Conservation (phyloP, 2,797 vertebrate genomes). For the Antennarius maculatus region DNA sequence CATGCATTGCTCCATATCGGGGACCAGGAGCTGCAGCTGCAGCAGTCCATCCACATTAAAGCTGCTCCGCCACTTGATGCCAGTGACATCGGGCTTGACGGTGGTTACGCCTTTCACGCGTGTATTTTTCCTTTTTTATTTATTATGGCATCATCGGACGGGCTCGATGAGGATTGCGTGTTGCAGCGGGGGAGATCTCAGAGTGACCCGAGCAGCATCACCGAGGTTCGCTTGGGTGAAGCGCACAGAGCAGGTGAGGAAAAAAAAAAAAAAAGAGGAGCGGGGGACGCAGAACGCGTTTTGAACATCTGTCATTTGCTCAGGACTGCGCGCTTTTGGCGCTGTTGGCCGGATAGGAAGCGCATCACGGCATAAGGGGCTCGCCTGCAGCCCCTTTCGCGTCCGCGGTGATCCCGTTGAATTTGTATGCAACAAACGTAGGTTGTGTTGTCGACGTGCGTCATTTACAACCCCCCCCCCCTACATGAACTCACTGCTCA, state of each 20-base stretch:
- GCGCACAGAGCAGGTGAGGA: constrained; percentile 85
- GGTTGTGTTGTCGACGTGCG: constrained; percentile 55
- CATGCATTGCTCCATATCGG: constrained; percentile 49
- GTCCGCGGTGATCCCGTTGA: constrained; percentile 26
- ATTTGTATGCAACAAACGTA: constrained; percentile 48
- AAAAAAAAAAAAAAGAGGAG: constrained; percentile 4
- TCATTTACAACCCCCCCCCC: constrained; percentile 33
- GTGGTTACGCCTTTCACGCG: constrained; percentile 37
- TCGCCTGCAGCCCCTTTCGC: constrained; percentile 7
- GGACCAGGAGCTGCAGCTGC: constrained; percentile 65
- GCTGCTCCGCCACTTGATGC: constrained; percentile 62
- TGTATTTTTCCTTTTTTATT: constrained; percentile 4
- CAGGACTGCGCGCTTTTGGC: not conserved
- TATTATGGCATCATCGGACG: constrained; percentile 90
- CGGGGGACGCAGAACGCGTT: not conserved
- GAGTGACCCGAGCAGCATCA: constrained; percentile 96
- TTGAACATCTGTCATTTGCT: constrained; percentile 25
- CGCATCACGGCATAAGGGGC: constrained; percentile 2
- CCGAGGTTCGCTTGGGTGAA: constrained; percentile 83
- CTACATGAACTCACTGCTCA: constrained; percentile 6
- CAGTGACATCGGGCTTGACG: constrained; percentile 76
- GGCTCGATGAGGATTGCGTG: constrained; percentile 84
- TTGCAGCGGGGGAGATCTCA: constrained; percentile 90
- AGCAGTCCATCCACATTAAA: constrained; percentile 37
- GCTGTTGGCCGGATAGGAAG: not conserved